Evolutionary conservation across 2,888 invertebrate species (phyloP).

Genomic region (Trissolcus brochymenae): DNA sequence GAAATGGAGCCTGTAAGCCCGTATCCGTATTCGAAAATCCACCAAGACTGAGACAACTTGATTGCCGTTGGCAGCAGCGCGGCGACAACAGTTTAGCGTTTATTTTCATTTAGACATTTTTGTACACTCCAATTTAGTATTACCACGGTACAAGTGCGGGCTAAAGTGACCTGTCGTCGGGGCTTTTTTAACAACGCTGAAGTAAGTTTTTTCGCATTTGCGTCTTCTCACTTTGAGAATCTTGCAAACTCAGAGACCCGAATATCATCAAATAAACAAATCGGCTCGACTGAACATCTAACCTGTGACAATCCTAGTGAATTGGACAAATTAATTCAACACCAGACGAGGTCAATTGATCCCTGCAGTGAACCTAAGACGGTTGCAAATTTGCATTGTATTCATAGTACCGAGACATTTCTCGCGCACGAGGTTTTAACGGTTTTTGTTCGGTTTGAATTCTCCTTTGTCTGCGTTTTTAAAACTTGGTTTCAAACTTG

Average conservation of each 20-base stretch:
- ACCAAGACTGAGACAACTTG: conserved; percentile 59
- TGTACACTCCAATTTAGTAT: background rate
- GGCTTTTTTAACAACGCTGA: background rate
- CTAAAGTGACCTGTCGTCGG: background rate
- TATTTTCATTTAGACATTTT: conserved; percentile 13
- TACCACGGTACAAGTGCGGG: background rate
- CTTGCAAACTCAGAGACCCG: background rate
- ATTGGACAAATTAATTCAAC: too few species aligned
- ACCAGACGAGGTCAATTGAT: background rate
- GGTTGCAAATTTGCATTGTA: background rate
- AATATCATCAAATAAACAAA: background rate
- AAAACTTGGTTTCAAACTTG: background rate
- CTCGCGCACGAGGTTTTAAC: conserved; percentile 11
- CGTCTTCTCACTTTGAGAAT: background rate
- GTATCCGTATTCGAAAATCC: conserved; percentile 68
- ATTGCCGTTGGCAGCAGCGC: conserved; percentile 61
- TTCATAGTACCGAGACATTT: background rate
- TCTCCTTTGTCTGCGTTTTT: conserved; percentile 3
- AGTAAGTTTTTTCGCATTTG: conserved; percentile 6
- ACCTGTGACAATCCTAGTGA: too few species aligned
- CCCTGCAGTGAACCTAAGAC: background rate
- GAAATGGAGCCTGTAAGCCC: conserved; percentile 43
- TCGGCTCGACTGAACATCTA: too few species aligned
- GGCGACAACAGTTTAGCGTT: conserved; percentile 22
- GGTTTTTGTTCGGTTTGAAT: conserved; percentile 19